These are phyloP conservation scores for Florisuga fusca DNA, from an alignment of 2,797 vertebrate species.

Conservation along the genomic window DNA sequence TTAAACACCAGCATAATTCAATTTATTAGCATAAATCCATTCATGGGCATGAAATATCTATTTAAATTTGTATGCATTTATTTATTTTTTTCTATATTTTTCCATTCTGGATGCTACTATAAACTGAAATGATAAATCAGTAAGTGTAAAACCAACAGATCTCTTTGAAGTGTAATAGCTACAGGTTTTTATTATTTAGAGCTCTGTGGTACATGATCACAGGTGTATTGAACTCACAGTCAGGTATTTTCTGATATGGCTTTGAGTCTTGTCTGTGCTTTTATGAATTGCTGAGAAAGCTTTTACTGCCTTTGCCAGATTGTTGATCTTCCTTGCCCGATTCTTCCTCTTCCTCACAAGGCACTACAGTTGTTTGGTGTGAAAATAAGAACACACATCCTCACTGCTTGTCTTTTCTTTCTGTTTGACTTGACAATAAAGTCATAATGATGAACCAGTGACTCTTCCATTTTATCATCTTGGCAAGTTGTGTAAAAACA, in stretches of 20 bases:
- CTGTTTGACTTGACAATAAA: not conserved
- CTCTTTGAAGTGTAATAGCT: not conserved
- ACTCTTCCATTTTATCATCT: slow-evolving; percentile 6
- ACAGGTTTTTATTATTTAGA: slow-evolving; percentile 28
- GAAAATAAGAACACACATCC: not conserved
- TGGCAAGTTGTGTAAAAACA: not conserved
- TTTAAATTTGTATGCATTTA: not conserved
- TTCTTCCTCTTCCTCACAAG: not conserved
- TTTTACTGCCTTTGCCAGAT: slow-evolving; percentile 5
- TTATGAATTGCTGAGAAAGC: not conserved
- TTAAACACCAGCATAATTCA: not conserved
- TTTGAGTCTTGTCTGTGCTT: not conserved
- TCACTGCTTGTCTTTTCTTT: not conserved
- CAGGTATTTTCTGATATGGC: not conserved
- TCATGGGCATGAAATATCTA: not conserved
- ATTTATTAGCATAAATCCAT: not conserved
- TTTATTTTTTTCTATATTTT: slow-evolving; percentile 14
- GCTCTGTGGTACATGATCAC: not conserved
- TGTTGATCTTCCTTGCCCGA: not conserved
- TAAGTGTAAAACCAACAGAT: not conserved
- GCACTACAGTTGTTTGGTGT: not conserved
- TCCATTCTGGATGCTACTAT: not conserved
- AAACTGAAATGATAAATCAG: not conserved
- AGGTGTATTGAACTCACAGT: not conserved
- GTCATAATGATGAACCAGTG: not conserved